Evolutionary conservation across 2,797 vertebrate genomes (phyloP), one percentile per base, ranked within the genome.

Genomic region (Sebastiscus tertius): DNA sequence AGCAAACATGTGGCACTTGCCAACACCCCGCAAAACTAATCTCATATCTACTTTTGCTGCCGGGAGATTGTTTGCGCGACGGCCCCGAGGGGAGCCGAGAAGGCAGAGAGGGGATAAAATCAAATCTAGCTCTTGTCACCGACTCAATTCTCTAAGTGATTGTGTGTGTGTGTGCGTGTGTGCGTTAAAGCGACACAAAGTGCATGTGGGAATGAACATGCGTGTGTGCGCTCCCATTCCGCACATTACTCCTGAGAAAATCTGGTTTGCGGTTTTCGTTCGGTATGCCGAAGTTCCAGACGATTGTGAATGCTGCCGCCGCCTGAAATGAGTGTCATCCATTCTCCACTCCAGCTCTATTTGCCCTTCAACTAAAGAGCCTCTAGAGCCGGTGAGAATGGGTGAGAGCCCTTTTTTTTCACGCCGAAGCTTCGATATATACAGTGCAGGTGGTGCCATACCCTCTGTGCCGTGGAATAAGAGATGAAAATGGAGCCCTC

Each of bases 121-220:
- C 88, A 89, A 90, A 93, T 90, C 85, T 87, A 68, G 72, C 85
- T 86, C 86, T 87, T 92, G 88, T 92, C 88, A 87, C 77, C 64
- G 12, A 85, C 87, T 93, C 88, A 84, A 84, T 92, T 91, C 81
- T 85, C 77, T 49, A n/a, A 81, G 85, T 84, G 83, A 87, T 75
- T 64, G 67, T 64, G 67, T 36, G 72, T 63, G 75, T 54, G 63
- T 77, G 68, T 67, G 33, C 59, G 52, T n/a, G 9, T n/a, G 64
- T 18, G 26, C 12, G 71, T 16, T 33, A 54, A 31, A 26, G 36
- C 0, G 26, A 63, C 63, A 81, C 14, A 26, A 70, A 71, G 61
- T n/a, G 54, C 67, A 72, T 42, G 49, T 34, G 82, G 70, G 79
- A 70, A 68, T 54, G 67, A 49, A 46, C 69, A 76, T 54, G n/a